Base-by-base conservation (phyloP, 1,140 invertebrate species). In the Brachionus calyciflorus region DNA sequence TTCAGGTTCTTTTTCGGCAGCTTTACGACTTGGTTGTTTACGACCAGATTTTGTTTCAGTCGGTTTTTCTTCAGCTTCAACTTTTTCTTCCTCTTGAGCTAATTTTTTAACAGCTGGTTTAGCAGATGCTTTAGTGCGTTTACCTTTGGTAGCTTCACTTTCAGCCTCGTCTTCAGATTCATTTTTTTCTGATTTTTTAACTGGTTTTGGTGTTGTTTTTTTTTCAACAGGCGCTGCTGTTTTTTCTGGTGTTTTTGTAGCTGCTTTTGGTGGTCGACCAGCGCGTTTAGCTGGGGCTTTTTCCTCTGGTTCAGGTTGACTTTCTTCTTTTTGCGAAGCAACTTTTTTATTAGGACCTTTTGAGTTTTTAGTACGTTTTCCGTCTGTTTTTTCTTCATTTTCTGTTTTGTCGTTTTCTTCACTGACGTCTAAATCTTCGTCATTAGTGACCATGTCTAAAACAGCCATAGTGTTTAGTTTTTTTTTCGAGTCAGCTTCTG, bases 321-420 rank as follows among this genome's bases (percentile, higher is more conserved):
- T 33, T 60, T 60, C 55, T 17, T 60, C 55, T 14, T 65, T 41
- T n/a, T 44, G 37, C 3, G 44, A 3, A 37, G 40, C 60, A 3
- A 21, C 24, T 46, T 65, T 65, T 65, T 65, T 65, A 19, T 65
- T 65, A 0, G 60, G 60, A 24, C 60, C 60, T 12, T 44, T 41
- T 6, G 60, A 24, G 24, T 41, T 65, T 44, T 65, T 65, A 19
- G 37, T 24, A 3, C 60, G 37, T 14, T 65, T 65, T 4, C 60
- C 60, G 12, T 65, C 60, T 7, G 33, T 0, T 65, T 65, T 65
- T 44, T 65, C 60, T 26, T 65, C 60, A 37, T 26, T 65, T 21
- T 40, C 60, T 41, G 33, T 65, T 24, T 65, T 65, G 19, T 65
- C 60, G 28, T 65, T 65, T 17, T 65, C 60, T 65, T 65, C 60